phyloP scores from a whole-genome alignment of 2,888 invertebrate genomes.

The Lepidochitona cinerea region DNA sequence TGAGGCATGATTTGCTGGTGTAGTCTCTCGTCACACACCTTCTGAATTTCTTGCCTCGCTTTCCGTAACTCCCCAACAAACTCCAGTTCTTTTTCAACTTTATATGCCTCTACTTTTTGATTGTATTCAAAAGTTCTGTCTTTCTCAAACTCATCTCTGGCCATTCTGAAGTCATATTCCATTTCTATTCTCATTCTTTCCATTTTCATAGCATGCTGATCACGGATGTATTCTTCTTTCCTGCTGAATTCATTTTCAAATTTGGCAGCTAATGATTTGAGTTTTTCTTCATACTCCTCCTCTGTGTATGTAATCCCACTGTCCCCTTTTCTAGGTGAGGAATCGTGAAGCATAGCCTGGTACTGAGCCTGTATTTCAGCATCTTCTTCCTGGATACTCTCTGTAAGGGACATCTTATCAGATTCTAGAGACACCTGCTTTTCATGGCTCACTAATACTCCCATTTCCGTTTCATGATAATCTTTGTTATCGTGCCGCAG shows the following conservation, averaged over 20 bases:
- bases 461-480: not conserved
- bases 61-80: slow-evolving; percentile 60
- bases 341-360: not conserved
- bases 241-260: slow-evolving; percentile 18
- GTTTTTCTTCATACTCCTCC: slow-evolving; percentile 20
- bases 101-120: slow-evolving; percentile 41
- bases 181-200: slow-evolving; percentile 31
- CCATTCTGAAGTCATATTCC: slow-evolving; percentile 25
- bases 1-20: slow-evolving; percentile 2
- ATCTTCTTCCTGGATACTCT: slow-evolving; percentile 1
- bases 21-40: slow-evolving; percentile 19
- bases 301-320: not conserved
- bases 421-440: not conserved
- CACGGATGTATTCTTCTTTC: slow-evolving; percentile 10
- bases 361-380: slow-evolving; percentile 1
- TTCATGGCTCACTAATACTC: not conserved
- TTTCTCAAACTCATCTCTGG: slow-evolving; percentile 40
- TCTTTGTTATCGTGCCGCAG: not conserved
- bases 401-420: not conserved
- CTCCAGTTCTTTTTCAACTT: slow-evolving; percentile 50
- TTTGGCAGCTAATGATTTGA: slow-evolving; percentile 21
- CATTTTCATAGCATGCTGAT: slow-evolving; percentile 22
- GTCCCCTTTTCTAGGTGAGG: not conserved
- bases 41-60: slow-evolving; percentile 46
- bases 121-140: slow-evolving; percentile 54